Conservation (phyloP, 2,888 invertebrate genomes). For the Lasioglossum villosulum region DNA sequence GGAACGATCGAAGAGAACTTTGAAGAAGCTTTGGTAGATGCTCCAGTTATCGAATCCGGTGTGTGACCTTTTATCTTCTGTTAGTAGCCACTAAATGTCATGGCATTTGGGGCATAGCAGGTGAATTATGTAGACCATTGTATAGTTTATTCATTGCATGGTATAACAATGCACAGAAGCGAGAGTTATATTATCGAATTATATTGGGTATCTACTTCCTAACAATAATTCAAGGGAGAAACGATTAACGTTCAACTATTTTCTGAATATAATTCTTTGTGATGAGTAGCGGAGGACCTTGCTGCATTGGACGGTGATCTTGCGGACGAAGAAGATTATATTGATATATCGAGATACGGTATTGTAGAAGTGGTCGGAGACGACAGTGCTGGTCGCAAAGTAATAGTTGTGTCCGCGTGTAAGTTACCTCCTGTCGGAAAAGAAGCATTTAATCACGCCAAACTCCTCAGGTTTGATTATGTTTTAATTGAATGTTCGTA, state of each 20-base stretch:
- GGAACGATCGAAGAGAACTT: conserved; percentile 96
- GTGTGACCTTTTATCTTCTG: conserved; percentile 77
- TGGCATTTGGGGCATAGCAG: conserved; percentile 74
- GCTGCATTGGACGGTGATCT: conserved; percentile 82
- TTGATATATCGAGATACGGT: conserved; percentile 90
- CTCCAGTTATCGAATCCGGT: conserved; percentile 85
- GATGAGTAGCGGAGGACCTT: conserved; percentile 79
- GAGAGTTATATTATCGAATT: conserved; percentile 38
- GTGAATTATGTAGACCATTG: conserved; percentile 74
- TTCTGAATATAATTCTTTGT: conserved; percentile 46
- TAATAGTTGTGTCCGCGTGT: conserved; percentile 98
- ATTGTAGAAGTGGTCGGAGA: conserved; percentile 94
- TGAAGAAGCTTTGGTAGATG: conserved; percentile 93
- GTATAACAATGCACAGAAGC: conserved; percentile 59
- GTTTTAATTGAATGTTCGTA: neutral
- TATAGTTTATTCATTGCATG: conserved; percentile 73
- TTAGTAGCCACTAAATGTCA: conserved; percentile 76
- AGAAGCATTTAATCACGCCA: conserved; percentile 89
- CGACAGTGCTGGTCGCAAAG: conserved; percentile 94
- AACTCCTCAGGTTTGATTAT: conserved; percentile 88
- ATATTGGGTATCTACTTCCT: conserved; percentile 19
- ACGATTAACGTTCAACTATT: neutral
- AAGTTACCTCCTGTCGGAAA: conserved; percentile 88
- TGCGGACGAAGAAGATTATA: conserved; percentile 87
- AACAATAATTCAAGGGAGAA: conserved; percentile 1